A percentile compares a stretch with the other conserved stretches of the same genome.
Evolutionary conservation across 1,140 invertebrate genomes (phyloP).

Genomic region (Cydia fagiglandana): DNA sequence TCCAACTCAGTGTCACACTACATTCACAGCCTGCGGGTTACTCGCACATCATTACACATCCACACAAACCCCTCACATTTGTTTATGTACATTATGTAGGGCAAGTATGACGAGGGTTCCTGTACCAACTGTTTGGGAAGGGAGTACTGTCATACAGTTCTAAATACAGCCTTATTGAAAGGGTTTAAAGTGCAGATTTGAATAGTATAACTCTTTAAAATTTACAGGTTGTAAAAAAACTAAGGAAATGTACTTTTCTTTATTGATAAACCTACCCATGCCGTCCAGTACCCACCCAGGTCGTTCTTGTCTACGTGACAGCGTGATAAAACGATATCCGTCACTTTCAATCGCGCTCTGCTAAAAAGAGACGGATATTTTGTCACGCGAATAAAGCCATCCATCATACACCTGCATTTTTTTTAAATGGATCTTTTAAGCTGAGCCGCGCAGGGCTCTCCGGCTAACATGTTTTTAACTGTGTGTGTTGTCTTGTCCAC

Average conservation of each 20-base stretch:
- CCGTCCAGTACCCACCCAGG: too few relatives aligned
- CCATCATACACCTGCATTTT: too few relatives aligned
- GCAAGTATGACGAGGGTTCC: background rate
- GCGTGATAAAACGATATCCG: too few relatives aligned
- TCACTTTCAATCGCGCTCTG: too few relatives aligned
- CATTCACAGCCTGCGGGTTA: background rate
- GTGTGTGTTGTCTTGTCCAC: conserved; percentile 41
- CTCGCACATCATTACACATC: background rate
- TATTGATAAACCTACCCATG: too few relatives aligned
- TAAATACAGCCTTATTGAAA: background rate
- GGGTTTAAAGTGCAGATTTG: background rate
- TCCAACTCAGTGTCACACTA: background rate
- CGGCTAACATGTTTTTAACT: background rate
- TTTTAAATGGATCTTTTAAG: too few relatives aligned
- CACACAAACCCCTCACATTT: background rate
- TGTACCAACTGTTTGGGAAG: background rate
- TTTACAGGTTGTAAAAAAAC: too few relatives aligned
- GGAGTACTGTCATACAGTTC: background rate
- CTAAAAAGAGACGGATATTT: too few relatives aligned
- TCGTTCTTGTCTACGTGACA: too few relatives aligned
- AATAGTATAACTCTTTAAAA: background rate
- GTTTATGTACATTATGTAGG: background rate
- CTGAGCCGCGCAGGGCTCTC: too few relatives aligned
- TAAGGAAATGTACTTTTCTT: too few relatives aligned
- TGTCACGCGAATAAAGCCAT: too few relatives aligned